Evolutionary conservation across 2,797 vertebrate genomes (phyloP).

Genomic region (Myotis daubentonii): DNA sequence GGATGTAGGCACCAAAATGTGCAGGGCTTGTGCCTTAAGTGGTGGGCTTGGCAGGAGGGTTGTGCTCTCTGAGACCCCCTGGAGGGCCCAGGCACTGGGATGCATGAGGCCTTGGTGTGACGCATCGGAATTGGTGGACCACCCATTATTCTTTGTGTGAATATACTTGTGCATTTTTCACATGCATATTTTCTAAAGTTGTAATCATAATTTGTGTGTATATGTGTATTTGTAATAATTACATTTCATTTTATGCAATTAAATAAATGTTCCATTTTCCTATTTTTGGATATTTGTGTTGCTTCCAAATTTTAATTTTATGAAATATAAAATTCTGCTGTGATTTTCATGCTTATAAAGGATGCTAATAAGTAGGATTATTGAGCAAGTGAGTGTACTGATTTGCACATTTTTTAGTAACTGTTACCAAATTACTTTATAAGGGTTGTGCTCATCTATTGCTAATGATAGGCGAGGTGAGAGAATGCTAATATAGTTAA

Average conservation of each 20-base stretch:
- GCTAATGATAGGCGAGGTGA: not conserved
- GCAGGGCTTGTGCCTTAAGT: too few species aligned
- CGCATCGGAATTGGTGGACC: accelerated
- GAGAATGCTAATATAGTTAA: not conserved
- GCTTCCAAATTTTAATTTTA: not conserved
- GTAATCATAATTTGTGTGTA: not conserved
- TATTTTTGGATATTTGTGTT: not conserved
- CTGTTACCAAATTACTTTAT: not conserved
- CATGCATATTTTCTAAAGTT: not conserved
- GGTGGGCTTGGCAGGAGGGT: too few species aligned
- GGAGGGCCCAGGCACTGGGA: too few species aligned
- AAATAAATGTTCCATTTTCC: not conserved
- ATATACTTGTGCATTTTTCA: not conserved
- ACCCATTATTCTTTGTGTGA: not conserved
- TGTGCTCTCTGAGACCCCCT: too few species aligned
- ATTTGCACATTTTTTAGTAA: not conserved
- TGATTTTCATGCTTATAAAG: not conserved
- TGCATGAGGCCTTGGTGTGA: too few species aligned
- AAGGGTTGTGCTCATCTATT: not conserved
- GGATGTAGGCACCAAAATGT: too few species aligned
- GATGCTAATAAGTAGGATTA: not conserved
- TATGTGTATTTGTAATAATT: not conserved
- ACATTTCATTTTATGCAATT: not conserved
- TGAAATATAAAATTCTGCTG: conserved; percentile 4
- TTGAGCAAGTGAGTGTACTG: not conserved